Percentiles rank a stretch among this genome's conserved stretches.
These are phyloP conservation scores for Uria lomvia DNA, from an alignment of 2,113 vertebrate species.

Conservation along the genomic window DNA sequence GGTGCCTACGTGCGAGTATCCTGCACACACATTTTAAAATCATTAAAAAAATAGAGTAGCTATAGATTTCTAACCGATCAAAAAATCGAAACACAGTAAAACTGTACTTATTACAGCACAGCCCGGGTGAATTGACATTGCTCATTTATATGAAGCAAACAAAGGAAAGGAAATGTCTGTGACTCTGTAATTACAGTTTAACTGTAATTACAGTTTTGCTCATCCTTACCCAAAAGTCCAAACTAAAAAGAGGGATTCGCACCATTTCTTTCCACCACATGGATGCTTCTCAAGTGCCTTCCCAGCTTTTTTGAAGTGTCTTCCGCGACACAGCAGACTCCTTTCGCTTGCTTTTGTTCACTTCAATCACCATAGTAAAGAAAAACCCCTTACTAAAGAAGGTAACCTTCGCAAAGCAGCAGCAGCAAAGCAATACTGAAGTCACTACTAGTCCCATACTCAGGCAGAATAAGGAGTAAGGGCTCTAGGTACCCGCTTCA, in stretches of 20 bases:
- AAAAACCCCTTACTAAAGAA: not conserved
- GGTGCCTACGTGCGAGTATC: not conserved
- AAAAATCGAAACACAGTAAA: slow-evolving; percentile 31
- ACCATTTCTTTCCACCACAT: not conserved
- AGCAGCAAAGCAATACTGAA: slow-evolving; percentile 46
- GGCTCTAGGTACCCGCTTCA: not conserved
- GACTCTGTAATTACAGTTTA: not conserved
- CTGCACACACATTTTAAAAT: slow-evolving; percentile 6
- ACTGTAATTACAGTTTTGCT: not conserved
- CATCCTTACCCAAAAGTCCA: not conserved
- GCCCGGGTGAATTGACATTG: not conserved
- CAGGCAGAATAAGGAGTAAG: slow-evolving; percentile 2
- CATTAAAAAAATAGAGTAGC: slow-evolving; percentile 56
- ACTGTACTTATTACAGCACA: not conserved
- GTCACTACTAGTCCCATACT: not conserved
- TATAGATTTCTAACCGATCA: not conserved
- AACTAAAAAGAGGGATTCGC: not conserved
- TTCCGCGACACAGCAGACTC: not conserved
- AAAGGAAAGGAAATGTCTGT: slow-evolving; percentile 2
- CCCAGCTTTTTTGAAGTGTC: not conserved
- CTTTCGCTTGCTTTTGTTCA: not conserved
- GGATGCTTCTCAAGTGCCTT: not conserved
- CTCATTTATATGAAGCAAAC: slow-evolving; percentile 16
- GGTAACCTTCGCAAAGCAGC: slow-evolving; percentile 35
- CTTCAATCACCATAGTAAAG: not conserved